Evolutionary conservation across 37 sponge, comb jelly and placozoan species (phyloP), one percentile per base, ranked within the genome.

Genomic region (Halichondria panicea): DNA sequence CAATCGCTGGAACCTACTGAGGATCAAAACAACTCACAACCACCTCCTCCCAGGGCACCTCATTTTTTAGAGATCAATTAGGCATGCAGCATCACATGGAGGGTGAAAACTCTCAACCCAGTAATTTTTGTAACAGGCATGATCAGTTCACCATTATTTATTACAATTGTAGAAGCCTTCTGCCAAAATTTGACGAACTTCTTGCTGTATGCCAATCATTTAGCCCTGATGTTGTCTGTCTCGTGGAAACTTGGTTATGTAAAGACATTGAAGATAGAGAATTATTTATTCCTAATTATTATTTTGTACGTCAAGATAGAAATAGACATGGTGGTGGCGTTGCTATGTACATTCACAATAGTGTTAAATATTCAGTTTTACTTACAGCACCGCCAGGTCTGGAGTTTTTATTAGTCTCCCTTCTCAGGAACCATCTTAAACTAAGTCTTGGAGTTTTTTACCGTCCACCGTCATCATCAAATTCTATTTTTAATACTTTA

Each of bases 291-390:
- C 25, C 19, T 7, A 58, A 58, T 58, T 58, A 58, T 21, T 8
- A 58, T 21, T 25, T 58, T n/a, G 27, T 58, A 8, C 19, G 60
- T 25, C 25, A 7, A 27, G 60, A 58, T 27, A 58, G 60, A 58
- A 58, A 21, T 27, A 58, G 60, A 21, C 60, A 58, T 24, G 60
- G 60, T n/a, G 60, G 60, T 7, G 60, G 60, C n/a, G 60, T 58
- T 58, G 27, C 27, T 7, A 24, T 58, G 19, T 58, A 24, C n/a
- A 27, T 58, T 24, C 19, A 24, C 27, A n/a, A 11, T 12, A 24
- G 6, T 11, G 12, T 58, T 21, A 24, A 21, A 58, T 21, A 24
- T 27, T 25, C 12, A 11, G 25, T 58, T 58, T 21, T 58, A n/a
- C n/a, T 58, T 21, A 24, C 60, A n/a, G 60, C 25, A 7, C 15